Base-by-base conservation (phyloP, 2,113 vertebrate genomes). In the Strix uralensis region DNA sequence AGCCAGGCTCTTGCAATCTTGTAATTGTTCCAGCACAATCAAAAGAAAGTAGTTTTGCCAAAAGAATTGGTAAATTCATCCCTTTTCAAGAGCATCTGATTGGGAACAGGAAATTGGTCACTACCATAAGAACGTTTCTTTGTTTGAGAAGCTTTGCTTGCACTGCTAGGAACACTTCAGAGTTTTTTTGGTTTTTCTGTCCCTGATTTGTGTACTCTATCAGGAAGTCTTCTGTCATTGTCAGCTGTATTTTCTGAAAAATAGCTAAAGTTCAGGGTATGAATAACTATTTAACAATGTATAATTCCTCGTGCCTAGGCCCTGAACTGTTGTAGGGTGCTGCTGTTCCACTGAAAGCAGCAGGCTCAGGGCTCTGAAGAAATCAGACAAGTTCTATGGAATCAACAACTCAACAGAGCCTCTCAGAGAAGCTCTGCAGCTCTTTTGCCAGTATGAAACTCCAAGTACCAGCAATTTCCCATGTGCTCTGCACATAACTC, bases 161-260 rank as follows among this genome's bases (percentile, higher is more conserved):
- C 6, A 27, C 32, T 44, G 11, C 22, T 89, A 38, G 34, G 47
- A 81, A 25, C 9, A 51, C 13, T 84, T 70, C 6, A 27, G 73
- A 75, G 17, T 6, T 40, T 59, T 51, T 52, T 54, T 7, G 5
- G 2, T 69, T 55, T 87, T 80, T 38, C 52, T 69, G 15, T 71
- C 14, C 21, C 44, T 81, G 73, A 69, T 92, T 81, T 91, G 55
- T 81, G 20, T 57, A 52, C 34, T 65, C 26, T 63, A 5, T 59
- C 72, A 57, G 65, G 77, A 96, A 85, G 36, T 51, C 47, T 84
- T 96, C 69, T 69, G 29, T 94, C 73, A 65, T 61, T 85, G 61
- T 75, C 81, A 87, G 47, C 13, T 91, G 13, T 52, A 78, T 92
- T 91, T 89, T 81, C n/a, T 85, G 69, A 72, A 94, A 91, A 96